Percentiles rank a stretch among this genome's conserved stretches.
phyloP scores from a whole-genome alignment of 2,888 invertebrate species.

The Peribatodes rhomboidaria region DNA sequence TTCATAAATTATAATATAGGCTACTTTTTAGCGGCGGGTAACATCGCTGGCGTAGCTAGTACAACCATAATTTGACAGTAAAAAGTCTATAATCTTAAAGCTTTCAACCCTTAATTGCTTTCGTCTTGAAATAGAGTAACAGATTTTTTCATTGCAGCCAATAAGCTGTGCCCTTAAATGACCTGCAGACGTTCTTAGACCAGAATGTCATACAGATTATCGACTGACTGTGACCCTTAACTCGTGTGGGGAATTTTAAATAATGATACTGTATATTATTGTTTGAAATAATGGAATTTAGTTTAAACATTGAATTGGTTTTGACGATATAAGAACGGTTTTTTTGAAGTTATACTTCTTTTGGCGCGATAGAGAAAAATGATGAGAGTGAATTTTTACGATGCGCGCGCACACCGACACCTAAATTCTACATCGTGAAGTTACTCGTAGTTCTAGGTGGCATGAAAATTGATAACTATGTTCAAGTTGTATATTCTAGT shows the following conservation, averaged over 20 bases:
- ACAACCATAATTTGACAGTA: conserved; percentile 21
- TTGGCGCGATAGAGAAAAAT: too few relatives aligned
- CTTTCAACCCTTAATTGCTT: conserved; percentile 56
- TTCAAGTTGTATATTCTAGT: too few relatives aligned
- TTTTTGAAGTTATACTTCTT: too few relatives aligned
- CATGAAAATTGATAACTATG: too few relatives aligned
- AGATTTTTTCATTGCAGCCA: conserved; percentile 62
- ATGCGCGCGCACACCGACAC: too few relatives aligned
- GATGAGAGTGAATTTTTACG: too few relatives aligned
- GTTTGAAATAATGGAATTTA: conserved; percentile 24
- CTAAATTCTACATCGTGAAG: too few relatives aligned
- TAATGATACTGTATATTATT: conserved; percentile 53
- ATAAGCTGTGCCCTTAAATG: conserved; percentile 65
- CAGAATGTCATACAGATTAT: conserved; percentile 74
- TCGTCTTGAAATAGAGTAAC: conserved; percentile 56
- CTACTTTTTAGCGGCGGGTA: too few relatives aligned
- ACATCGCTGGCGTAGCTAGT: too few relatives aligned
- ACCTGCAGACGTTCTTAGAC: conserved; percentile 73
- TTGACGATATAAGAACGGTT: background rate
- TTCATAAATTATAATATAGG: too few relatives aligned
- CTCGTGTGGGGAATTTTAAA: conserved; percentile 62
- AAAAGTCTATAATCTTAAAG: conserved; percentile 45
- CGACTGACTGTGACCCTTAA: conserved; percentile 65
- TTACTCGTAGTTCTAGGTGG: too few relatives aligned
- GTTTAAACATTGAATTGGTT: background rate